Evolutionary conservation across 2,888 invertebrate species (phyloP).

Genomic region (Tortricodes alternella): DNA sequence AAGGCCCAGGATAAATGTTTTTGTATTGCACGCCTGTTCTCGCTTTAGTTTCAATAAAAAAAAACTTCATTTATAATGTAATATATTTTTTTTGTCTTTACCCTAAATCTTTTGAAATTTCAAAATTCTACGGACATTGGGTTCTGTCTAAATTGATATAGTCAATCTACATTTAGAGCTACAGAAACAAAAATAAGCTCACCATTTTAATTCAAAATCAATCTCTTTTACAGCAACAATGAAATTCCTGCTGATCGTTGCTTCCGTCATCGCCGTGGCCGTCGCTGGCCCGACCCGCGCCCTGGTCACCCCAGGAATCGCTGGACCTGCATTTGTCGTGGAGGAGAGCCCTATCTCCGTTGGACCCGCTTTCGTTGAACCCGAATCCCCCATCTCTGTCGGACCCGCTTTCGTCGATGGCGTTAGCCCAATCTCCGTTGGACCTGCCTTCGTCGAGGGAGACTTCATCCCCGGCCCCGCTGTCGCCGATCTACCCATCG

Average conservation of each 20-base stretch:
- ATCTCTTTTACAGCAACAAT: constrained; percentile 34
- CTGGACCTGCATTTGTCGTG: constrained; percentile 34
- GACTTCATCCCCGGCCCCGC: constrained; percentile 7
- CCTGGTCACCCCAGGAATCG: constrained; percentile 35
- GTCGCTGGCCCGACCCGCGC: constrained; percentile 44
- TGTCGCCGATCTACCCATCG: neutral
- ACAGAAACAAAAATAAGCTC: no score
- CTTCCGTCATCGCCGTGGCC: constrained; percentile 46
- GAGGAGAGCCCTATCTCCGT: constrained; percentile 25
- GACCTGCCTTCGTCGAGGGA: constrained; percentile 1
- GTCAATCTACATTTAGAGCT: neutral
- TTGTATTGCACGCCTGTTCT: no score
- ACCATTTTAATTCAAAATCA: neutral
- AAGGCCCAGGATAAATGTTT: no score
- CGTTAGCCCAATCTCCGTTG: neutral
- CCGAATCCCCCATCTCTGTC: constrained; percentile 9
- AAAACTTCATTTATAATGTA: no score
- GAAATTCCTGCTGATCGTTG: constrained; percentile 49
- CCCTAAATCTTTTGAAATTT: neutral
- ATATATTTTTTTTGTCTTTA: no score
- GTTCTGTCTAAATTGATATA: no score
- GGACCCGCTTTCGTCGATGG: neutral
- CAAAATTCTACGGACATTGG: no score
- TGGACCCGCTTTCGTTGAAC: constrained; percentile 7
- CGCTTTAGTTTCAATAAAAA: no score